Percentiles rank a stretch among this genome's conserved stretches.
Conservation (phyloP, 2,888 invertebrate species). For the Drosophila sordidula region DNA sequence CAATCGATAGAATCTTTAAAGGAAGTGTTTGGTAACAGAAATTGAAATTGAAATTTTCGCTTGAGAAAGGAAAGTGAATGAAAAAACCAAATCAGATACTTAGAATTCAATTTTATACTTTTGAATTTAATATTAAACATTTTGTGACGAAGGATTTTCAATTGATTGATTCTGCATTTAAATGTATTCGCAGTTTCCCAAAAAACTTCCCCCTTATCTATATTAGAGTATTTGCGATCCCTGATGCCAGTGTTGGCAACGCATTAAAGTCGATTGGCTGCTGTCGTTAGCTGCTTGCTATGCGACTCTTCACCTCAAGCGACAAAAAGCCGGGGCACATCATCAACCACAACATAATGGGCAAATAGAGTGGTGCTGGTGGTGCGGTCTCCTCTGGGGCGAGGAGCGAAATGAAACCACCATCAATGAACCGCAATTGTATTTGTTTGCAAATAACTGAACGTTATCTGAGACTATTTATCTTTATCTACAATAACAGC, state of each 20-base stretch:
- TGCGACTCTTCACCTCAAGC: constrained; percentile 10
- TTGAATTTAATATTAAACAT: no score
- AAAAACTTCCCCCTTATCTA: no score
- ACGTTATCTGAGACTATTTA: constrained; percentile 79
- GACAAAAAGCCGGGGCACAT: constrained; percentile 12
- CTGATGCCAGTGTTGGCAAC: background rate
- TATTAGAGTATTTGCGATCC: no score
- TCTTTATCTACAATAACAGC: constrained; percentile 74
- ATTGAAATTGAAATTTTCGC: constrained; percentile 4
- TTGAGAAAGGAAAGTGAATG: no score
- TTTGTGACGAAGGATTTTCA: no score
- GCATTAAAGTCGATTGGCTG: constrained; percentile 11
- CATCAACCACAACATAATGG: constrained; percentile 62
- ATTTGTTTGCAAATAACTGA: constrained; percentile 81
- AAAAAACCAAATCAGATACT: no score
- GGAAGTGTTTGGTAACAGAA: background rate
- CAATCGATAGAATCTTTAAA: background rate
- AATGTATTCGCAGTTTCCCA: no score
- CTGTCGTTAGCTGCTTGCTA: constrained; percentile 22
- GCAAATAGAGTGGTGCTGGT: constrained; percentile 17
- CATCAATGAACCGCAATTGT: constrained; percentile 81
- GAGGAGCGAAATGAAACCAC: constrained; percentile 62
- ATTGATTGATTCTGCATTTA: no score
- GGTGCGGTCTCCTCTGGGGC: constrained; percentile 35
- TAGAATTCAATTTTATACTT: no score